A percentile compares a stretch with the other conserved stretches of the same genome.
Conservation (phyloP, 1,140 invertebrate genomes). For the Lepidurus packardi region DNA sequence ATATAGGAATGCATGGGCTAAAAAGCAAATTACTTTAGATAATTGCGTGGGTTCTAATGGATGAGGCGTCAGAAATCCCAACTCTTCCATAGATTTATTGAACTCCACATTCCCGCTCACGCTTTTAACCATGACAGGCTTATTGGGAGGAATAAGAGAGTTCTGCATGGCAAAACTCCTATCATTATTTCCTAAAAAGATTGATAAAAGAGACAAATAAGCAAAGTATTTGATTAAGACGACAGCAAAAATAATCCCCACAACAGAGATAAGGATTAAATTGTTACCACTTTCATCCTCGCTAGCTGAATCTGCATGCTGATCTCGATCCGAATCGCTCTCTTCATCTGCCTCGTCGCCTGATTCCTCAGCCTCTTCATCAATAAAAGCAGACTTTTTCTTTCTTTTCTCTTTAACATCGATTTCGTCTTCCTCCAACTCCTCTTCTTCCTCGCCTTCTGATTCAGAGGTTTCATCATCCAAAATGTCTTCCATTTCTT, state of each 20-base stretch:
- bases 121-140: neutral
- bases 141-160: neutral
- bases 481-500: neutral
- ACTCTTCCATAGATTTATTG: neutral
- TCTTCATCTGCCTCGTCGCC: neutral
- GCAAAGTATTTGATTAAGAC: too few species aligned
- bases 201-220: neutral
- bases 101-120: neutral
- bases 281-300: neutral
- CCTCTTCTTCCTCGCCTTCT: neutral
- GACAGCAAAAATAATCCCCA: neutral
- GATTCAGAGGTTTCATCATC: neutral
- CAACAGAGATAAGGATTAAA: neutral
- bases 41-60: neutral
- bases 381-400: neutral
- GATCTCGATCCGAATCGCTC: neutral
- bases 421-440: neutral
- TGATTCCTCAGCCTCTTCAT: neutral
- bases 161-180: neutral
- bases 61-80: neutral
- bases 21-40: neutral
- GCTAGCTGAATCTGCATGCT: too few species aligned
- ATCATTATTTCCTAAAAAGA: neutral
- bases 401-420: neutral
- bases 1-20: too few species aligned